Base-by-base conservation (phyloP, 92 coral and sea anemone species). In the Plumapathes pennacea region DNA sequence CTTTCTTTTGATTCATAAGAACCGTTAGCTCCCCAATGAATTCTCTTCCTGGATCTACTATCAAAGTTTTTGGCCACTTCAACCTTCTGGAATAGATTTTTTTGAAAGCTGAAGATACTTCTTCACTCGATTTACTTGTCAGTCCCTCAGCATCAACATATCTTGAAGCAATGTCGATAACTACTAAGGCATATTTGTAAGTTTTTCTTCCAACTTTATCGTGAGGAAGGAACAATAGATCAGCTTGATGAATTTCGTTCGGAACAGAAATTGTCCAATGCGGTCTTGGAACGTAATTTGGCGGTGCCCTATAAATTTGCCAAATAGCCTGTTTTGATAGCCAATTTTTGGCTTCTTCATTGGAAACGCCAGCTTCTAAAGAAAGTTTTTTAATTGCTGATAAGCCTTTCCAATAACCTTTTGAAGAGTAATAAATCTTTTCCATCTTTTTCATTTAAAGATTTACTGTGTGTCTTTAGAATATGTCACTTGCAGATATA, bases 41-140 rank as follows among this genome's bases (percentile, higher is more conserved):
- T 47, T 47, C 50, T 55, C 36, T 55, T 0, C 62, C 62, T 31
- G 62, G 62, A 55, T 55, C 62, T 31, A 55, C 62, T 55, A 31
- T 55, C 4, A 55, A 31, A 3, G 15, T 55, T 55, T 55, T 55
- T 31, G 50, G 62, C 10, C 18, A 55, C 0, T 40, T 55, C 15
- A 55, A 55, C 7, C 62, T 55, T 31, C 62, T 28, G 31, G 31
- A 31, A 55, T 55, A 55, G 15, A 55, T 55, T 10, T n/a, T 55
- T 28, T 55, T 45, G 15, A 55, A n/a, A 11, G 62, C 62, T 11
- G 20, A 31, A 0, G 54, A 19, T 24, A 55, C 62, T 32, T 55
- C 42, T 0, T 7, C 7, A 3, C 42, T 45, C 12, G 62, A 31
- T 55, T 55, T 55, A n/a, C 36, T 45, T 1, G 62, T 55, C 36